These are phyloP conservation scores for Melieria omissa DNA, from an alignment of 2,888 invertebrate species.

Conservation along the genomic window DNA sequence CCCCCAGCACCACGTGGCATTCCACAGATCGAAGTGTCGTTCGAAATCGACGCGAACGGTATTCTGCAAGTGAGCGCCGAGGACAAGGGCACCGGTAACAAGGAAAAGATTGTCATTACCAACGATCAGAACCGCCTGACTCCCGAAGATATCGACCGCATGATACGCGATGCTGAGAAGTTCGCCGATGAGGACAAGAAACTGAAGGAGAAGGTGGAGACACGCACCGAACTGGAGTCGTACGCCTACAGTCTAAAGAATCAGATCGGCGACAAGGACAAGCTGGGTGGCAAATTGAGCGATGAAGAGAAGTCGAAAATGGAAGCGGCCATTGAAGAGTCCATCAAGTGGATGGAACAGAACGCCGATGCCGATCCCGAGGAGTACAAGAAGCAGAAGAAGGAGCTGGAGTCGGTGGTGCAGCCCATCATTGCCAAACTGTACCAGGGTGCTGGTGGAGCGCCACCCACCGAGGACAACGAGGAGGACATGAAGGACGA, in stretches of 20 bases:
- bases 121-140: constrained; percentile 97
- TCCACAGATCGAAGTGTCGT: constrained; percentile 94
- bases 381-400: constrained; percentile 94
- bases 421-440: constrained; percentile 98
- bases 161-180: constrained; percentile 99
- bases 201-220: constrained; percentile 93
- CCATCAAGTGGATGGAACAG: constrained; percentile 97
- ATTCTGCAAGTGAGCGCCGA: constrained; percentile 97
- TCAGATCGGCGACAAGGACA: constrained; percentile 96
- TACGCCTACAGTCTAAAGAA: constrained; percentile 98
- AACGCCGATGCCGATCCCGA: constrained; percentile 93
- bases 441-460: constrained; percentile 87
- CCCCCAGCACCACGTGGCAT: constrained; percentile 94
- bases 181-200: constrained; percentile 99
- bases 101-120: constrained; percentile 98
- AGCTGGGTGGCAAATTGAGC: constrained; percentile 89
- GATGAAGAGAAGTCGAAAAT: constrained; percentile 94
- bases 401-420: constrained; percentile 92
- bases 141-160: constrained; percentile 97
- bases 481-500: constrained; percentile 86
- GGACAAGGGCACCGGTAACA: constrained; percentile 98
- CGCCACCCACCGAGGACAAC: constrained; percentile 76
- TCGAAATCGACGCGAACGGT: constrained; percentile 95
- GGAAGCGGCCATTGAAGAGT: constrained; percentile 95
- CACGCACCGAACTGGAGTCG: constrained; percentile 96